A percentile compares a stretch with the other conserved stretches of the same genome.
phyloP scores from a whole-genome alignment of 2,888 invertebrate genomes.

The Shargacucullia verbasci region DNA sequence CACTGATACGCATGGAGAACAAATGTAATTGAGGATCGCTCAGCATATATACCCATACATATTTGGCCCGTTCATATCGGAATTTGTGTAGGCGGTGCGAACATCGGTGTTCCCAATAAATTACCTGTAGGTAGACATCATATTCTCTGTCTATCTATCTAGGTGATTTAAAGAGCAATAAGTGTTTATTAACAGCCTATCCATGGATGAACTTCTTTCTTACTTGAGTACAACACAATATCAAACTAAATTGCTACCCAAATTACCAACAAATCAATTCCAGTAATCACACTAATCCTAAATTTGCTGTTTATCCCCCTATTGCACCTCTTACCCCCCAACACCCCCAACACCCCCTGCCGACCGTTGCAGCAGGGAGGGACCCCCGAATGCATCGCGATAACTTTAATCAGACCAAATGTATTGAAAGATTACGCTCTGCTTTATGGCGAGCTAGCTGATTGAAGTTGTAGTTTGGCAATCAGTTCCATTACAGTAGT shows the following conservation, averaged over 20 bases:
- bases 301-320: constrained; percentile 31
- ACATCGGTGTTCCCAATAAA: too few species aligned
- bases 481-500: constrained; percentile 1
- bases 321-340: neutral
- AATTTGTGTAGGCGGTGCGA: too few species aligned
- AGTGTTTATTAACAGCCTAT: too few species aligned
- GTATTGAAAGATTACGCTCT: constrained; percentile 53
- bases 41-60: too few species aligned
- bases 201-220: too few species aligned
- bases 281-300: constrained; percentile 54
- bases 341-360: constrained; percentile 11
- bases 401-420: constrained; percentile 58
- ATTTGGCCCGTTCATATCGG: too few species aligned
- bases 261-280: constrained; percentile 44
- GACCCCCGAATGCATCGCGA: constrained; percentile 38
- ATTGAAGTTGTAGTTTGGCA: constrained; percentile 41
- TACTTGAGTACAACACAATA: too few species aligned
- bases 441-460: constrained; percentile 11
- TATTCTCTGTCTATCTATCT: too few species aligned
- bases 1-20: too few species aligned
- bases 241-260: neutral
- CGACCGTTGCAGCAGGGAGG: neutral
- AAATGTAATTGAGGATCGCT: too few species aligned
- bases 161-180: too few species aligned
- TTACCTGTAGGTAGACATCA: too few species aligned